Conservation (phyloP, 1,140 invertebrate species). For the Asobara japonica region DNA sequence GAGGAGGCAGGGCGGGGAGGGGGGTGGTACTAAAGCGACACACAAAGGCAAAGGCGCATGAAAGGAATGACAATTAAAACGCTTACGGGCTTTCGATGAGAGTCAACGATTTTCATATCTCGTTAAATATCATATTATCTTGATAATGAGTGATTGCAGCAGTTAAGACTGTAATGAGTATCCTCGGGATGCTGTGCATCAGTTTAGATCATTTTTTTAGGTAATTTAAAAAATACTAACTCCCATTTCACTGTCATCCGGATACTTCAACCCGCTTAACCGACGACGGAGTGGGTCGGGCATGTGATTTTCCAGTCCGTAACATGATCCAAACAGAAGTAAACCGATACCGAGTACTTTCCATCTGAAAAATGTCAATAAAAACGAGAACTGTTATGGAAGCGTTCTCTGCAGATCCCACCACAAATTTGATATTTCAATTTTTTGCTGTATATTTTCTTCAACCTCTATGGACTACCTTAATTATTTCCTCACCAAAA, state of each 20-base stretch:
- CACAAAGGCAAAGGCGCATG: too few relatives aligned
- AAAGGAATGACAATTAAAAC: background rate
- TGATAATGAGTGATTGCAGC: too few relatives aligned
- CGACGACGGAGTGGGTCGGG: conserved; percentile 42
- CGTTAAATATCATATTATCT: too few relatives aligned
- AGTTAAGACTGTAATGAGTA: too few relatives aligned
- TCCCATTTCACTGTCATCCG: conserved; percentile 53
- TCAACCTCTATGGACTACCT: too few relatives aligned
- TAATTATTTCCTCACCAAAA: too few relatives aligned
- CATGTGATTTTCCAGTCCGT: conserved; percentile 41
- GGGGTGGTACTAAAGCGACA: too few relatives aligned
- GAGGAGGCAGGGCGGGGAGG: background rate
- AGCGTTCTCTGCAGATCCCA: background rate
- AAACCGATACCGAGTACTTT: conserved; percentile 16
- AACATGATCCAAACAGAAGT: conserved; percentile 10
- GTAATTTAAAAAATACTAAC: conserved; percentile 38
- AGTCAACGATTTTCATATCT: too few relatives aligned
- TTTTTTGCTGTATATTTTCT: background rate
- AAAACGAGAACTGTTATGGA: background rate
- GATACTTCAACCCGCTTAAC: conserved; percentile 46
- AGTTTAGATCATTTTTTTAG: background rate
- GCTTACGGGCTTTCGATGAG: background rate
- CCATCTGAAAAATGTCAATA: conserved; percentile 20
- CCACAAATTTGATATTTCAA: conserved; percentile 10
- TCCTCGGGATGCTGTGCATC: too few relatives aligned